Percentiles rank a stretch among this genome's conserved stretches.
Conservation (phyloP, 2,888 invertebrate genomes). For the Laothoe populi region DNA sequence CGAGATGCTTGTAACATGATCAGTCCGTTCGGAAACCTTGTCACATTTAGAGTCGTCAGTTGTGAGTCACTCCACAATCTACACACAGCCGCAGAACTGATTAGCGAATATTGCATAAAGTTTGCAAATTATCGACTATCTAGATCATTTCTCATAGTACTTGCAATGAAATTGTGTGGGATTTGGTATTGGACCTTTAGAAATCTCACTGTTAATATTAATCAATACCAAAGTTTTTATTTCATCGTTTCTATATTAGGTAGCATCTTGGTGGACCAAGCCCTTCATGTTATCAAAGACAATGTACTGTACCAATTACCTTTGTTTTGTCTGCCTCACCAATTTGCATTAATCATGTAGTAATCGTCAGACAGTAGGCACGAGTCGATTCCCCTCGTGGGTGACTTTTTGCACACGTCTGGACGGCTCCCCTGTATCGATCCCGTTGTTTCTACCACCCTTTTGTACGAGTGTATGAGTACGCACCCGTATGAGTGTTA, state of each 20-base stretch:
- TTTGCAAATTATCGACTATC: too few relatives aligned
- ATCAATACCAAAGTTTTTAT: too few relatives aligned
- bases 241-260: too few relatives aligned
- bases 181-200: too few relatives aligned
- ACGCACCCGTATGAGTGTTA: slow-evolving; percentile 2
- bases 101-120: neutral
- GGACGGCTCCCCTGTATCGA: slow-evolving; percentile 23
- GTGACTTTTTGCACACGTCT: slow-evolving; percentile 10
- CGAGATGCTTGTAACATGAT: slow-evolving; percentile 12
- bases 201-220: too few relatives aligned
- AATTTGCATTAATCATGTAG: neutral
- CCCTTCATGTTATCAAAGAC: too few relatives aligned
- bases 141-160: too few relatives aligned
- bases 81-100: neutral
- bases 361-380: neutral
- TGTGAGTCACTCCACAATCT: neutral
- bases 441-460: slow-evolving; percentile 6
- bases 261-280: too few relatives aligned
- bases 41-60: neutral
- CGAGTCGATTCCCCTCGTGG: slow-evolving; percentile 1
- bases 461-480: neutral
- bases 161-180: too few relatives aligned
- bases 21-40: slow-evolving; percentile 19
- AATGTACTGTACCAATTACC: too few relatives aligned
- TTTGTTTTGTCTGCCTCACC: too few relatives aligned